These are phyloP conservation scores for Scelioninae gen. 2 DNA, from an alignment of 2,888 invertebrate species.

Conservation along the genomic window DNA sequence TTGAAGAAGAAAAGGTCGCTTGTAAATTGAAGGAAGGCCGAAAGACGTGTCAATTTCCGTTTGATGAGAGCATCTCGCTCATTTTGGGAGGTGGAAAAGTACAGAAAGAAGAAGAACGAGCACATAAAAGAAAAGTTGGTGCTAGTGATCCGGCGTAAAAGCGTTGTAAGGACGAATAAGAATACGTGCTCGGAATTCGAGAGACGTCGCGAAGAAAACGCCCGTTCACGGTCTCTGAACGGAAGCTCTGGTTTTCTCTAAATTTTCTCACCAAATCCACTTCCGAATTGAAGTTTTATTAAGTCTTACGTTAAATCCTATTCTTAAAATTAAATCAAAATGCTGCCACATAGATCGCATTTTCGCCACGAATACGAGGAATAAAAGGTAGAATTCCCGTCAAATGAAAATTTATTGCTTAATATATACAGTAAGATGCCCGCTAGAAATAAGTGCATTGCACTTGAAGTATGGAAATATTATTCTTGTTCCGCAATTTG, in stretches of 20 bases:
- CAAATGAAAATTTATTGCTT: too few species aligned
- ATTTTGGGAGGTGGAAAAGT: conserved; percentile 39
- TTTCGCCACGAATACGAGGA: conserved; percentile 2
- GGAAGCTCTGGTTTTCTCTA: conserved; percentile 44
- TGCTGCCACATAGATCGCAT: conserved; percentile 17
- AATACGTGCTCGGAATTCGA: conserved; percentile 58
- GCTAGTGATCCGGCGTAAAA: conserved; percentile 52
- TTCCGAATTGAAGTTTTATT: conserved; percentile 54
- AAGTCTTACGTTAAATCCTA: conserved; percentile 32
- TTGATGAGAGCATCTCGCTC: conserved; percentile 44
- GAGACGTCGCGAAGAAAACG: conserved; percentile 36
- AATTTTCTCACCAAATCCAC: conserved; percentile 53
- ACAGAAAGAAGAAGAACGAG: conserved; percentile 35
- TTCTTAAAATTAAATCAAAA: conserved; percentile 45
- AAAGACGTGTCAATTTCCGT: conserved; percentile 52
- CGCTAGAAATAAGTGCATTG: too few species aligned
- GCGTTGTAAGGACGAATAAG: conserved; percentile 56
- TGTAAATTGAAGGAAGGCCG: conserved; percentile 14
- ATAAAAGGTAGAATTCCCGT: not conserved
- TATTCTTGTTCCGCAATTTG: too few species aligned
- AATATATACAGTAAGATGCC: too few species aligned
- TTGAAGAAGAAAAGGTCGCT: conserved; percentile 8
- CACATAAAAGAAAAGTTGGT: conserved; percentile 55
- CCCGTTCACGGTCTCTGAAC: conserved; percentile 37
- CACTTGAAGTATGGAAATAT: too few species aligned